Conservation (phyloP, 2,797 vertebrate species). For the Macroramphosus scolopax region DNA sequence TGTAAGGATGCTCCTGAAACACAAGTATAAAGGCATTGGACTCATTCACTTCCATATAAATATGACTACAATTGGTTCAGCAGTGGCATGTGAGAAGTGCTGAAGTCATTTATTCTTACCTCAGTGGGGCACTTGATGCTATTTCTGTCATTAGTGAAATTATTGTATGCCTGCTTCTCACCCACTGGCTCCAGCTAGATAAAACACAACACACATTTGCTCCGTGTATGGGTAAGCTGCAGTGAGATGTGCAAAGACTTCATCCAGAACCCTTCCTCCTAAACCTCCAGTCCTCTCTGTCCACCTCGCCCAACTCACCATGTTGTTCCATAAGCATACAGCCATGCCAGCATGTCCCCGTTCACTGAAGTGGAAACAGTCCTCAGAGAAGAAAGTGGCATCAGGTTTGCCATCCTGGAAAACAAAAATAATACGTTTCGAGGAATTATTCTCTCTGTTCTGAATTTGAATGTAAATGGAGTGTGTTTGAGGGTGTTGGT, state of each 20-base stretch:
- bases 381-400: slow-evolving; percentile 83
- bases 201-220: slow-evolving; percentile 27
- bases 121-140: slow-evolving; percentile 86
- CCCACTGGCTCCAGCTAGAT: slow-evolving; percentile 88
- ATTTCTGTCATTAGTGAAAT: slow-evolving; percentile 81
- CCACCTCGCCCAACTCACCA: slow-evolving; percentile 76
- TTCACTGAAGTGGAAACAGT: slow-evolving; percentile 91
- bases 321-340: slow-evolving; percentile 90
- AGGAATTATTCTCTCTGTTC: background rate
- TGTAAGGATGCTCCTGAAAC: slow-evolving; percentile 85
- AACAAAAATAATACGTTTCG: slow-evolving; percentile 22
- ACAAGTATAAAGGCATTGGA: slow-evolving; percentile 5
- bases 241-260: background rate
- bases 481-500: background rate
- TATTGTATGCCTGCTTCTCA: slow-evolving; percentile 84
- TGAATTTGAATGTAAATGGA: background rate
- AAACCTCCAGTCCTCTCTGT: slow-evolving; percentile 19
- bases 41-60: slow-evolving; percentile 4
- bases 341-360: slow-evolving; percentile 89
- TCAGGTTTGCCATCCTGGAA: slow-evolving; percentile 79
- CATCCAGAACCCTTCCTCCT: background rate
- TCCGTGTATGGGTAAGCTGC: slow-evolving; percentile 2
- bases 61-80: slow-evolving; percentile 4
- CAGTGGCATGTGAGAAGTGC: too few species aligned
- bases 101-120: too few species aligned